These are phyloP conservation scores for Gymnothorax javanicus DNA, from an alignment of 2,797 vertebrate genomes.

Conservation along the genomic window DNA sequence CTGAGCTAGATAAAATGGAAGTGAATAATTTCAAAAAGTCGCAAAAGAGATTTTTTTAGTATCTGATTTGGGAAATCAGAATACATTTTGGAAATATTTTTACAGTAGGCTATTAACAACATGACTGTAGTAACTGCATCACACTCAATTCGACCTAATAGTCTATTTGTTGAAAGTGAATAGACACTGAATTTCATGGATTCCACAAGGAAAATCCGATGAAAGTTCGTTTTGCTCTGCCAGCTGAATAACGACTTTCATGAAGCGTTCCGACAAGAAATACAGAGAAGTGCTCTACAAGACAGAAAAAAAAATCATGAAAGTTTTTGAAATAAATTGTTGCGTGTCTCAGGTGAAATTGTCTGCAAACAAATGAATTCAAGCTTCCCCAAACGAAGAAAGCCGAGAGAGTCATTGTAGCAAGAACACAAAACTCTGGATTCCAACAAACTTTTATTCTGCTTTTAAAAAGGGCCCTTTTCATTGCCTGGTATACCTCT, in stretches of 20 bases:
- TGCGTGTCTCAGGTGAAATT: slow-evolving; percentile 83
- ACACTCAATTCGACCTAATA: slow-evolving; percentile 21
- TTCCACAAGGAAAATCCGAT: slow-evolving; percentile 10
- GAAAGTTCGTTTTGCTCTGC: slow-evolving; percentile 14
- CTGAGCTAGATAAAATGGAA: neutral
- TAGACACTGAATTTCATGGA: slow-evolving; percentile 24
- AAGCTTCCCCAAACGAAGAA: slow-evolving; percentile 68
- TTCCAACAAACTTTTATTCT: slow-evolving; percentile 87
- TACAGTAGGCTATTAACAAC: neutral
- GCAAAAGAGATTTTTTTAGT: neutral
- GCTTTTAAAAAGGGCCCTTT: slow-evolving; percentile 76
- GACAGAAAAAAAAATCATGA: slow-evolving; percentile 44
- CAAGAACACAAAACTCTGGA: slow-evolving; percentile 77
- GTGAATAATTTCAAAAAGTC: neutral
- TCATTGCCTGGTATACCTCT: slow-evolving; percentile 84
- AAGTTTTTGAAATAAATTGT: slow-evolving; percentile 71
- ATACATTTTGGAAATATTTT: neutral
- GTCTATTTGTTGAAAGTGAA: neutral
- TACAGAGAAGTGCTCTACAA: slow-evolving; percentile 27
- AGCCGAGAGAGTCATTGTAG: slow-evolving; percentile 72
- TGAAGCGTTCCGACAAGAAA: slow-evolving; percentile 27
- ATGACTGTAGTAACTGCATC: slow-evolving; percentile 9
- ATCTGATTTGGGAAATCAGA: neutral
- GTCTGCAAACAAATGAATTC: slow-evolving; percentile 86
- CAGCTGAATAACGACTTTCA: slow-evolving; percentile 19